Evolutionary conservation across 2,888 invertebrate genomes (phyloP), one percentile per base, ranked within the genome.

Genomic region (Drosophila mimetica): DNA sequence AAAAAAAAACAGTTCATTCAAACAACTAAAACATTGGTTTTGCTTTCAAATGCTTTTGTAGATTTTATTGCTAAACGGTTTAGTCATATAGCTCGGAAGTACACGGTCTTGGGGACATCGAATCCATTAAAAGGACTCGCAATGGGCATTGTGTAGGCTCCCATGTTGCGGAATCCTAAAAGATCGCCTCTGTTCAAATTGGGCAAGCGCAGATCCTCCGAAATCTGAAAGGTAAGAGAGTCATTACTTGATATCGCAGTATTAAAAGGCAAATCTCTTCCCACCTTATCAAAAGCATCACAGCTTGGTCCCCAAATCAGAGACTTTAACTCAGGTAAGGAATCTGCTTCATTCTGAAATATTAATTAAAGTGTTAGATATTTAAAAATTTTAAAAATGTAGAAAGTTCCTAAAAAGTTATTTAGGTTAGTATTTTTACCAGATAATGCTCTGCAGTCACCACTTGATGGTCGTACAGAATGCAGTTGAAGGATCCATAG

Each of bases 401-500:
- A n/a, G n/a, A n/a, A n/a, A n/a, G n/a, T n/a, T n/a, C n/a, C n/a
- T n/a, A n/a, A n/a, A n/a, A n/a, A n/a, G n/a, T n/a, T n/a, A n/a
- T n/a, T n/a, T n/a, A n/a, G n/a, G n/a, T n/a, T n/a, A n/a, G n/a
- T n/a, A n/a, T n/a, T 37, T 14, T 61, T 78, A 91, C 92, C 83
- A 85, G 60, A 55, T 90, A 88, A 59, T 89, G 92, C 89, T 90
- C 94, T 94, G 97, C 95, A 53, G 92, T 93, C 8, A 97, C 96
- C 37, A 94, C 93, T 83, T 97, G 96, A 91, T 99, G 98, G 92
- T 99, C 99, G 88, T 97, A 99, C 34, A 99, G 93, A 82, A 98
- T 94, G 92, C 98, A 98, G 93, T 99, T 99, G 94, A 99, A 99
- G 63, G 98, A 98, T 63, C 99, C 99, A 92, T 99, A 99, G 65